Evolutionary conservation across 2,888 invertebrate genomes (phyloP).

Genomic region (Gasteruption jaculator): DNA sequence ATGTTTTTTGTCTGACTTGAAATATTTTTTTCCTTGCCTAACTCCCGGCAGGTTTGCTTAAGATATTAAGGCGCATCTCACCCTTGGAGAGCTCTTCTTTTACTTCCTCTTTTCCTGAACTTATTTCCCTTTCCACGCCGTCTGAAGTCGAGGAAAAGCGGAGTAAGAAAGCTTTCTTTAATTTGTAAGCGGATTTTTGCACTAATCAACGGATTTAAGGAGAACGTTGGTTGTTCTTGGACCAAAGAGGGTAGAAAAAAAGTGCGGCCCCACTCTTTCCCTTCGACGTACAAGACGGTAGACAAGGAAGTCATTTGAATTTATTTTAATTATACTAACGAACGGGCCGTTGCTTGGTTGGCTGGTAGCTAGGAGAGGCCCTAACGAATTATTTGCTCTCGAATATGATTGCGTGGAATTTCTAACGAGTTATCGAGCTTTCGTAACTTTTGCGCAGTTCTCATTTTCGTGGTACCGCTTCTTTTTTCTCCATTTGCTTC

Average conservation of each 20-base stretch:
- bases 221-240: no score
- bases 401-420: constrained; percentile 48
- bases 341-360: constrained; percentile 39
- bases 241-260: constrained; percentile 17
- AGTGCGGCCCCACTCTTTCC: constrained; percentile 3
- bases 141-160: constrained; percentile 21
- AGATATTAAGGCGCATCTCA: constrained; percentile 47
- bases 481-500: not conserved
- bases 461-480: not conserved
- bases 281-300: constrained; percentile 30
- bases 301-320: constrained; percentile 51
- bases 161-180: constrained; percentile 46
- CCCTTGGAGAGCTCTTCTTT: constrained; percentile 22
- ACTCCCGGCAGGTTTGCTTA: constrained; percentile 44
- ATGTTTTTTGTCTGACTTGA: constrained; percentile 31
- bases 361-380: no score
- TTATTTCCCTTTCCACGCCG: constrained; percentile 22
- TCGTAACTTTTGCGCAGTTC: not conserved
- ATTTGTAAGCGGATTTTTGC: constrained; percentile 52
- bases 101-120: constrained; percentile 21
- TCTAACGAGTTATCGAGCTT: constrained; percentile 43
- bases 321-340: constrained; percentile 53
- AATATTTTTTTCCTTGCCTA: constrained; percentile 36
- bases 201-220: constrained; percentile 50
- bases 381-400: constrained; percentile 52